Base-by-base conservation (phyloP, 2,888 invertebrate genomes). In the Acronicta leporina region DNA sequence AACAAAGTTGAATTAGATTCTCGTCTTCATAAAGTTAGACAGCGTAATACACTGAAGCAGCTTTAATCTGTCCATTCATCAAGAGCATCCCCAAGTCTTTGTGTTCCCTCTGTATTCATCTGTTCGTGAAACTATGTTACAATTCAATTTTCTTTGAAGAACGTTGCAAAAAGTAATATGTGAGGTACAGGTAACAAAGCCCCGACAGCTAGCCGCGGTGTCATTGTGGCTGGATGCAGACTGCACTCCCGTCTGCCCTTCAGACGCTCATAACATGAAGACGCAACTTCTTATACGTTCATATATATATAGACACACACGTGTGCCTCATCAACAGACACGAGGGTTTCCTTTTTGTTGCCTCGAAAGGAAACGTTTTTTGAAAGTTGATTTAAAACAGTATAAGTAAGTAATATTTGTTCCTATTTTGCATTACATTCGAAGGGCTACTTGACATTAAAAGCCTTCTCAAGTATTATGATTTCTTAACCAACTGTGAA, bases 131-230 rank as follows among this genome's bases (percentile, higher is more conserved):
- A 70, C 59, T 62, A 62, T 63, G 56, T 55, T 68, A 70, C 68
- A 80, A 82, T 77, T 77, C 72, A 81, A 82, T 85, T 83, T 84
- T 72, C 79, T 81, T 63, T 60, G 51, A 72, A 68, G 66, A 48
- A 44, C 64, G 57, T 62, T 63, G 70, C 54, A 59, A 60, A 82
- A 83, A 82, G 79, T 81, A 84, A 83, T 83, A 83, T 84, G 80
- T 75, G 79, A 72, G 77, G 73, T 79, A 79, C 81, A n/a, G 75
- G 73, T 77, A 80, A 85, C 84, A 86, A 84, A 84, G 78, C 72
- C 66, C 63, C 73, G 75, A 72, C 80, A 68, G 73, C 75, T 77
- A 77, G 79, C 77, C 75, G 62, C 77, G 77, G 64, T 61, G 63
- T 72, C 65, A 81, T 84, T 83, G 82, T 85, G 74, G 65, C 67